Conservation (phyloP, 2,888 invertebrate species). For the Blastobasis adustella region DNA sequence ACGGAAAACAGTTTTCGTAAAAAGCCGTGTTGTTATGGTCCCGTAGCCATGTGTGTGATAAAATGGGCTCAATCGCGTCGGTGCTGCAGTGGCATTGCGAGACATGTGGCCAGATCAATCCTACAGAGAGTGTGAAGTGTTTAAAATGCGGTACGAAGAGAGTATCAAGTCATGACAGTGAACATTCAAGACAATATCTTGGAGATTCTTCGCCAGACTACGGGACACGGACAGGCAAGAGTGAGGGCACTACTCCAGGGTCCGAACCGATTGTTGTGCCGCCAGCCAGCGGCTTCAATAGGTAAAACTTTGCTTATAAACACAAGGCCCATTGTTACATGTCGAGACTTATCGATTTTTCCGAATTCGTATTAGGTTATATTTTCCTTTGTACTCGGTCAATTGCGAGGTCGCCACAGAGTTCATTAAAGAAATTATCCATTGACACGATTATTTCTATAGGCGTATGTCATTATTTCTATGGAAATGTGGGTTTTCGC, state of each 20-base stretch:
- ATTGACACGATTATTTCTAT: slow-evolving; percentile 32
- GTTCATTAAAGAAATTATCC: slow-evolving; percentile 53
- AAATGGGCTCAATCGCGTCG: slow-evolving; percentile 95
- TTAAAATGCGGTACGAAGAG: slow-evolving; percentile 86
- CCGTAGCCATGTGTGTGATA: slow-evolving; percentile 74
- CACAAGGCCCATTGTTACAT: slow-evolving; percentile 46
- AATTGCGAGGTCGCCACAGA: slow-evolving; percentile 37
- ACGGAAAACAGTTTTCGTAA: slow-evolving; percentile 55
- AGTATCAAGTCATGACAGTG: slow-evolving; percentile 74
- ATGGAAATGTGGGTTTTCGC: slow-evolving; percentile 37
- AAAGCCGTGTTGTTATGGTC: slow-evolving; percentile 66
- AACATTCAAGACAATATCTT: slow-evolving; percentile 46
- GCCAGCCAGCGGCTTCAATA: slow-evolving; percentile 55
- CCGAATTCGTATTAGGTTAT: slow-evolving; percentile 61
- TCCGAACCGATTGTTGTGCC: slow-evolving; percentile 63
- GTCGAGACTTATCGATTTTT: slow-evolving; percentile 62
- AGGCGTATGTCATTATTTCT: slow-evolving; percentile 48
- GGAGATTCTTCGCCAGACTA: slow-evolving; percentile 61
- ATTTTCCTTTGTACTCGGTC: slow-evolving; percentile 52
- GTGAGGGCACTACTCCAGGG: slow-evolving; percentile 61
- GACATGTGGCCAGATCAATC: slow-evolving; percentile 91
- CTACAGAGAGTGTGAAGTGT: slow-evolving; percentile 88
- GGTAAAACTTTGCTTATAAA: slow-evolving; percentile 45
- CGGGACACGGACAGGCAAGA: slow-evolving; percentile 56
- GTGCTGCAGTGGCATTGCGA: slow-evolving; percentile 95